phyloP scores from a whole-genome alignment of 2,797 vertebrate genomes.

The Lutjanus campechanus region DNA sequence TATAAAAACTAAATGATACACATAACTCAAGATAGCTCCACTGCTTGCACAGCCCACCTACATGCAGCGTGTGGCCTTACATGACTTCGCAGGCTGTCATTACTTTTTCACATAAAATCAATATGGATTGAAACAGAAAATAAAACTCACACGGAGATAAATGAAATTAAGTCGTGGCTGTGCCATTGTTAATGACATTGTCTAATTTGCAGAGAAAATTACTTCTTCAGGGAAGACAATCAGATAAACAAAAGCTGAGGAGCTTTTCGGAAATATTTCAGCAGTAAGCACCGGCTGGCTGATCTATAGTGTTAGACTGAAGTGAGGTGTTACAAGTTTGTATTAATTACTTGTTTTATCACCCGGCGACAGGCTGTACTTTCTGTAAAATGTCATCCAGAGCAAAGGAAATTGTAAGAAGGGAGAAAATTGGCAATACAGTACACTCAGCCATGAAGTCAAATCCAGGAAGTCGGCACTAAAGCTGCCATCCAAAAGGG shows the following conservation, averaged over 20 bases:
- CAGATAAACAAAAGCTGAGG: constrained; percentile 51
- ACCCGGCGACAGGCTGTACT: constrained; percentile 29
- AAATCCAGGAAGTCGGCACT: constrained; percentile 36
- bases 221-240: constrained; percentile 53
- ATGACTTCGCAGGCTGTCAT: constrained; percentile 43
- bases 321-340: constrained; percentile 43
- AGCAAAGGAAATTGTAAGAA: constrained; percentile 11
- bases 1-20: constrained; percentile 53
- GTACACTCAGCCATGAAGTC: constrained; percentile 33
- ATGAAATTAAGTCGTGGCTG: constrained; percentile 46
- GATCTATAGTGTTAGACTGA: constrained; percentile 17
- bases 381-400: constrained; percentile 34
- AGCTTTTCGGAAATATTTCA: constrained; percentile 34
- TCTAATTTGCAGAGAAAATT: constrained; percentile 56
- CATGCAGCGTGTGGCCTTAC: constrained; percentile 16
- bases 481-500: constrained; percentile 37
- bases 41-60: constrained; percentile 54
- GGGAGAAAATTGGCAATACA: constrained; percentile 19
- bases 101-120: constrained; percentile 39
- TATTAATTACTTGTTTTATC: constrained; percentile 61
- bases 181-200: constrained; percentile 38
- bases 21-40: constrained; percentile 35
- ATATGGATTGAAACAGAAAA: constrained; percentile 32
- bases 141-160: constrained; percentile 54
- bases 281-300: constrained; percentile 32